Base-by-base conservation (phyloP, 2,888 invertebrate genomes). In the Julus scandinavius region DNA sequence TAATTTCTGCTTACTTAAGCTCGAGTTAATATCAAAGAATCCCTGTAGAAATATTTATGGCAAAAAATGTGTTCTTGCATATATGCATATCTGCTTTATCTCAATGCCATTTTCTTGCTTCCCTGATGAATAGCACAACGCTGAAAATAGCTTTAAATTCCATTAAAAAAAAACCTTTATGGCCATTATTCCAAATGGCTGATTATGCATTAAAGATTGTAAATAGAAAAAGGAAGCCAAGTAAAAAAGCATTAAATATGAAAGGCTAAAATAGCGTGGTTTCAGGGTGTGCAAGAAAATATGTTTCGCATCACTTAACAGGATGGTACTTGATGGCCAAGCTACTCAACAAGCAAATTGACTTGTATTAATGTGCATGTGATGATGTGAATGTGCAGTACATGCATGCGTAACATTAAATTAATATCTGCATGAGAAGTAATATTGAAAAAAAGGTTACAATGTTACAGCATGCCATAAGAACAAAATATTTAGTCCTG, bases 1-100 rank as follows among this genome's bases (percentile, higher is more conserved):
- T 80, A 80, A 80, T 80, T 80, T 80, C 80, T 80, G 80, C 80
- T 80, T 80, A 80, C 80, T 80, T 80, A 38, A 80, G 80, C 80
- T 80, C 38, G 38, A 38, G 80, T 29, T 80, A 80, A 80, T 20
- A 38, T 80, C 80, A 38, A 80, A 80, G 38, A 80, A 38, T 38
- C 80, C 80, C 80, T 15, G 38, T 38, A 80, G 80, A 80, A 80
- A 80, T 80, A 38, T 80, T 38, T 80, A 80, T 15, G 38, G 11
- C 3, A 80, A 80, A 80, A 80, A 80, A 80, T 13, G 15, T 13
- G 9, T 72, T 20, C 72, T 72, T 20, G 72, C 72, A 20, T 72
- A 20, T 20, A 17, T 54, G 54, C 54, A 17, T 54, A 72, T 72
- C 72, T 80, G 80, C 80, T 38, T 29, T 38, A 80, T 38, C 80